Percentiles rank a stretch among this genome's conserved stretches.
Conservation (phyloP, 1,140 invertebrate species). For the Macrocentrus cingulum region DNA sequence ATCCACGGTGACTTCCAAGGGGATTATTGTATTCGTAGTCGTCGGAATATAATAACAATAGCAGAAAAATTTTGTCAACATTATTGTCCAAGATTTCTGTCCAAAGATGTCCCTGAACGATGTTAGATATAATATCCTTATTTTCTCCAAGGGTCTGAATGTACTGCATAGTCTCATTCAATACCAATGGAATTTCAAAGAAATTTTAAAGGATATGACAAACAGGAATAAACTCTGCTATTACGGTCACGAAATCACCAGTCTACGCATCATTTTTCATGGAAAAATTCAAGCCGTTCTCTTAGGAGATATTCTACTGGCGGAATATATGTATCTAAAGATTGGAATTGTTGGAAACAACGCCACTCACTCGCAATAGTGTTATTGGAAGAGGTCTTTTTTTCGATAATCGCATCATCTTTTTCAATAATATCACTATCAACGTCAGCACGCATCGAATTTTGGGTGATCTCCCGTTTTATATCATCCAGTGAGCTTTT, state of each 20-base stretch:
- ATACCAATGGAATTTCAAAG: conserved; percentile 30
- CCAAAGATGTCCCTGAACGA: conserved; percentile 42
- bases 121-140: conserved; percentile 28
- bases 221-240: conserved; percentile 25
- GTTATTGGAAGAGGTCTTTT: no score
- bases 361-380: no score
- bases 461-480: no score
- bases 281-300: no score
- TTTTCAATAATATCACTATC: no score
- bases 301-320: no score
- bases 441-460: no score
- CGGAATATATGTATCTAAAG: no score
- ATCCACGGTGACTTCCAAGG: not conserved
- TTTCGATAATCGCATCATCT: no score
- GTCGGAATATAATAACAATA: conserved; percentile 38
- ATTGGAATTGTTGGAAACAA: no score
- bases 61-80: conserved; percentile 34
- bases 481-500: no score
- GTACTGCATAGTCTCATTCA: conserved; percentile 20
- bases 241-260: not conserved
- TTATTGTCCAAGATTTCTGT: conserved; percentile 26
- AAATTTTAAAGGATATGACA: conserved; percentile 29
- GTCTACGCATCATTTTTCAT: no score
- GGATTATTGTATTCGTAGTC: conserved; percentile 27
- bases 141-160: conserved; percentile 26